Percentiles rank a stretch among this genome's conserved stretches.
Evolutionary conservation across 2,888 invertebrate species (phyloP).

Genomic region (Anoplius nigerrimus): DNA sequence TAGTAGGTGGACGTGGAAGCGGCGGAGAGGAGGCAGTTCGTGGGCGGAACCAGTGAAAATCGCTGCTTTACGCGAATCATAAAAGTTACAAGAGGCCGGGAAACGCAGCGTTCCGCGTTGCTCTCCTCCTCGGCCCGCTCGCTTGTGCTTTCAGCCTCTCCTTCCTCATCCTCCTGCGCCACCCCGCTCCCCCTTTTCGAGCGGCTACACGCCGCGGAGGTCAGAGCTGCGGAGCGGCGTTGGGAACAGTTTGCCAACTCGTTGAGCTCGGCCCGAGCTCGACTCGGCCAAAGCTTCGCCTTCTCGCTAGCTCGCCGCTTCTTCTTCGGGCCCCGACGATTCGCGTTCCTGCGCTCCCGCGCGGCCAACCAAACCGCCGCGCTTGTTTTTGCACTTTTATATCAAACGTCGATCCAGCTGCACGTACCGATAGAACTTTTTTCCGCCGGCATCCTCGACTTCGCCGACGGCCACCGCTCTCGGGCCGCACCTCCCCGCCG

Average conservation of each 20-base stretch:
- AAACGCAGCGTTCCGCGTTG: constrained; percentile 59
- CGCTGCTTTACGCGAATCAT: constrained; percentile 65
- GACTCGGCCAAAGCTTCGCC: constrained; percentile 44
- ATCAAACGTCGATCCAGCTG: constrained; percentile 50
- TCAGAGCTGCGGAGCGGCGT: constrained; percentile 47
- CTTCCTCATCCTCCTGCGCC: constrained; percentile 15
- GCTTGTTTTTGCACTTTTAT: constrained; percentile 62
- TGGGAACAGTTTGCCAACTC: constrained; percentile 72
- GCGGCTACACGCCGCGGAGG: constrained; percentile 51
- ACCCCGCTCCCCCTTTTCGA: constrained; percentile 46
- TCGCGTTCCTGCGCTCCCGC: constrained; percentile 38
- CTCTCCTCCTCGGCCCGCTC: no score
- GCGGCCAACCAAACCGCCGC: constrained; percentile 51
- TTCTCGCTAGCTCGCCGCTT: constrained; percentile 43
- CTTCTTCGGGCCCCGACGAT: constrained; percentile 33
- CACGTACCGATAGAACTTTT: constrained; percentile 8
- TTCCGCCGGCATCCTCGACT: constrained; percentile 22
- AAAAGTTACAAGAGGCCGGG: constrained; percentile 65
- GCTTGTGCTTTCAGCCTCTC: constrained; percentile 2
- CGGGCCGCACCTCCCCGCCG: constrained; percentile 2
- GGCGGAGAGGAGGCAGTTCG: constrained; percentile 32
- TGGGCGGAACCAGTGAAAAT: constrained; percentile 58
- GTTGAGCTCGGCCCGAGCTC: constrained; percentile 66
- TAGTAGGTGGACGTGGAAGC: not conserved
- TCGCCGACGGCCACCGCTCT: constrained; percentile 21